Evolutionary conservation across 2,797 vertebrate species (phyloP), one percentile per base, ranked within the genome.

Genomic region (Anniella stebbinsi): DNA sequence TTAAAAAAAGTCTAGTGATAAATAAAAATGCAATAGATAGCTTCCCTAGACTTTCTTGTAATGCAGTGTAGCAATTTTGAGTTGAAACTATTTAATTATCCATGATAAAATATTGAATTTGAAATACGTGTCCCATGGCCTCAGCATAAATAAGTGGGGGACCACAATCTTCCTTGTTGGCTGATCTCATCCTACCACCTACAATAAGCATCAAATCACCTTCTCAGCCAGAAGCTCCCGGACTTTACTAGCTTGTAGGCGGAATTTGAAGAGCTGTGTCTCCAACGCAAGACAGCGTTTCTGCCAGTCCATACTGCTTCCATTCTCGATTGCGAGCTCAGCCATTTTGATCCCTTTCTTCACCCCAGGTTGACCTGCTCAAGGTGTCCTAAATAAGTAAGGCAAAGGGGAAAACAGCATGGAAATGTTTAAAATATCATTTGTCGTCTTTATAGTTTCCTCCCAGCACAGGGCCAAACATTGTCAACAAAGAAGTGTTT

Each of bases 221-320:
- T 99, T 99, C 95, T 99, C 98, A 41, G 98, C 98, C 95, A 99
- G 97, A 88, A 99, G 97, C 94, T 99, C 98, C 89, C 98, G 97
- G 94, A 99, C 98, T 96, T 99, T 99, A 93, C 98, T 97, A 30
- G 98, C 98, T 94, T 99, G 98, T 33, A 99, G 97, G 77, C 98
- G 98, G 96, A 99, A 99, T 94, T 98, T 97, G 96, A 98, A 98
- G 92, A 99, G 98, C 96, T 99, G 99, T 85, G 98, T 98, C 95
- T 99, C 98, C 94, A 99, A 93, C 0, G 97, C 96, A 28, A 98
- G 92, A 94, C 98, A 99, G 89, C 98, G 97, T 83, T 99, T 98
- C 96, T 99, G 98, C 99, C 98, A 99, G 93, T 99, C 98, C 92
- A 98, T 95, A 80, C 95, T 87, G 57, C 89, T 96, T 70, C 94